Conservation (phyloP, 2,113 vertebrate genomes). For the Ailuropoda melanoleuca region DNA sequence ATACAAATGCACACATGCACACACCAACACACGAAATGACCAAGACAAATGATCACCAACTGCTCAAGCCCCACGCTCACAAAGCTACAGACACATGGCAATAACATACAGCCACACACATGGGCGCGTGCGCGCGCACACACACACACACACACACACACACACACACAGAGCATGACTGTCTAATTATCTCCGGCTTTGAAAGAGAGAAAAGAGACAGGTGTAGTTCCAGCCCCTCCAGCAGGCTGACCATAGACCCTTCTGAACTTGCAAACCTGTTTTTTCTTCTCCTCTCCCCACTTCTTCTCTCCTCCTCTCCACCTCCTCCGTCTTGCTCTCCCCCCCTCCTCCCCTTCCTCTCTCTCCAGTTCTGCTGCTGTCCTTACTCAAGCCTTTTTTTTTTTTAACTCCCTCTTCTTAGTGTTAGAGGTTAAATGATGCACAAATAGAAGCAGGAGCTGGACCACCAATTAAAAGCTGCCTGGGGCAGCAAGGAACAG, state of each 20-base stretch:
- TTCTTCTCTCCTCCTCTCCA: background rate
- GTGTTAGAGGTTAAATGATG: background rate
- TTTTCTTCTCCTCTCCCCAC: background rate
- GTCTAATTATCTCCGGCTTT: background rate
- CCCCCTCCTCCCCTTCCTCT: background rate
- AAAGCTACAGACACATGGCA: background rate
- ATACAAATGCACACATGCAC: background rate
- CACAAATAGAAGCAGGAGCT: slow-evolving; percentile 13
- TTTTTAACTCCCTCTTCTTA: background rate
- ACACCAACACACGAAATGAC: background rate
- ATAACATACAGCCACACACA: fast-evolving
- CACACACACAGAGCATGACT: background rate
- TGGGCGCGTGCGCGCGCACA: too few species aligned
- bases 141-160: background rate
- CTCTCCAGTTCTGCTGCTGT: background rate
- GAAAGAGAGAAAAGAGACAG: background rate
- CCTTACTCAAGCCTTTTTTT: background rate
- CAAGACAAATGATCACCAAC: background rate
- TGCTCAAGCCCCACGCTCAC: background rate
- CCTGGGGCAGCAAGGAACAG: slow-evolving; percentile 26
- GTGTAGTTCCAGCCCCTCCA: background rate
- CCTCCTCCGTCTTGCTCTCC: background rate
- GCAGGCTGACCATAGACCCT: background rate
- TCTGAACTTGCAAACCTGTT: background rate
- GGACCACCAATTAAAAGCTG: slow-evolving; percentile 50